Evolutionary conservation across 2,113 vertebrate species (phyloP).

Genomic region (Saccopteryx bilineata): DNA sequence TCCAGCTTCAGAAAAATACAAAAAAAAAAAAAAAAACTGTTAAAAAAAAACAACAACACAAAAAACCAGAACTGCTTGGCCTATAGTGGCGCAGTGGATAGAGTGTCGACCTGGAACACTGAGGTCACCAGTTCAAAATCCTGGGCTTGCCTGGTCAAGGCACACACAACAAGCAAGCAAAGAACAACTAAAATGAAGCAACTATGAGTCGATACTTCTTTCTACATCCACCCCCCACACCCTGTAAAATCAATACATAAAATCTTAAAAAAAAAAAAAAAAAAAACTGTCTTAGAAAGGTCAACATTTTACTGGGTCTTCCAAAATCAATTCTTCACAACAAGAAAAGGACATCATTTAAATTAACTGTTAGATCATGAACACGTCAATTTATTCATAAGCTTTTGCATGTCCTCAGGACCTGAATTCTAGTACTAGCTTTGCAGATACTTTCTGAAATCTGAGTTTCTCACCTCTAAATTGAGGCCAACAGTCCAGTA

Average conservation of each 20-base stretch:
- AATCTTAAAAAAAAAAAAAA: not conserved
- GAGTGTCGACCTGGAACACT: too few species aligned
- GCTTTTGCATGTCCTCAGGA: not conserved
- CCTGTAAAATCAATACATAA: too few species aligned
- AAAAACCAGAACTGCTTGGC: too few species aligned
- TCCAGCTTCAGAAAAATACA: too few species aligned
- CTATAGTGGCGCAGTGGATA: too few species aligned
- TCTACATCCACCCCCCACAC: too few species aligned
- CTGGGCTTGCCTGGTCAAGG: too few species aligned
- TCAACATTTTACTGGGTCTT: slow-evolving; percentile 67
- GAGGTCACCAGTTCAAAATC: too few species aligned
- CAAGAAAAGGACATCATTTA: slow-evolving; percentile 56
- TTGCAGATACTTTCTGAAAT: slow-evolving; percentile 25
- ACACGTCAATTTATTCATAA: slow-evolving; percentile 56
- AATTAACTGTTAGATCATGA: slow-evolving; percentile 56
- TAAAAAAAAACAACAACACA: not conserved
- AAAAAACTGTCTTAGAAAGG: slow-evolving; percentile 48
- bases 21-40: not conserved
- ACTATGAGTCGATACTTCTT: too few species aligned
- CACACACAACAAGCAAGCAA: too few species aligned
- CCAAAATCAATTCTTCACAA: slow-evolving; percentile 66
- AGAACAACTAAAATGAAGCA: too few species aligned
- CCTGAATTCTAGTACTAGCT: not conserved
- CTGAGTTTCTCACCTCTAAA: slow-evolving; percentile 42
- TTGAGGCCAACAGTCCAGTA: not conserved